Evolutionary conservation across 2,113 vertebrate genomes (phyloP), one percentile per base, ranked within the genome.

Genomic region (Tragelaphus strepsiceros): DNA sequence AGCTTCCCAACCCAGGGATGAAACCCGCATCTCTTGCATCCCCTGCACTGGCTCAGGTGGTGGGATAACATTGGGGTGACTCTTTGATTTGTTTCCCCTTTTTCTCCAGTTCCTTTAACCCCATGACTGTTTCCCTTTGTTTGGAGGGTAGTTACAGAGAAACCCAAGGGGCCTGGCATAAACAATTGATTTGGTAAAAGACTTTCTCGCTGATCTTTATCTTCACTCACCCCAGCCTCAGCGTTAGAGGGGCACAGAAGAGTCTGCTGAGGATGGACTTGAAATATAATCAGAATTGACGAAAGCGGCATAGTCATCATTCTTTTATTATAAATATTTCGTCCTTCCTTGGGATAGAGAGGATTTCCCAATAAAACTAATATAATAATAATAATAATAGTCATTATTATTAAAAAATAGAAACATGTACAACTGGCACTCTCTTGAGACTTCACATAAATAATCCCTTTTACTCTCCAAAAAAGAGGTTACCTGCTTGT

Each of bases 11-110:
- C 22, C 39, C 39, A 43, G 71, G 71, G 35, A 14, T 26, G 35
- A 3, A 14, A 3, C 39, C 22, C 1, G 71, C 21, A 2, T 39
- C 19, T 74, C 71, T 7, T 26, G 4, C 3, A 35, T 13, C 14
- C 0, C 7, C 5, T 5, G n/a, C 7, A 2, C 8, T 77, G 88
- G 39, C 51, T 62, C 17, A 4, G 1, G 1, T 22, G 39, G 21
- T 78, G 80, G 58, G 26, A 17, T 7, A 62, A 35, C 3, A 4
- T 0, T 1, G 19, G 19, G 88, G 43, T 0, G 22, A 6, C 14
- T 64, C 17, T 2, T 15, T 26, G 32, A 35, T 39, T 43, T 58
- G 39, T 56, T 28, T 11, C 6, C 4, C 59, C 14, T 16, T 53
- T 53, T 30, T 58, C 62, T 24, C 49, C 32, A 83, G 10, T 28